Evolutionary conservation across 1,140 invertebrate genomes (phyloP).

Genomic region (Doryteuthis pealeii): DNA sequence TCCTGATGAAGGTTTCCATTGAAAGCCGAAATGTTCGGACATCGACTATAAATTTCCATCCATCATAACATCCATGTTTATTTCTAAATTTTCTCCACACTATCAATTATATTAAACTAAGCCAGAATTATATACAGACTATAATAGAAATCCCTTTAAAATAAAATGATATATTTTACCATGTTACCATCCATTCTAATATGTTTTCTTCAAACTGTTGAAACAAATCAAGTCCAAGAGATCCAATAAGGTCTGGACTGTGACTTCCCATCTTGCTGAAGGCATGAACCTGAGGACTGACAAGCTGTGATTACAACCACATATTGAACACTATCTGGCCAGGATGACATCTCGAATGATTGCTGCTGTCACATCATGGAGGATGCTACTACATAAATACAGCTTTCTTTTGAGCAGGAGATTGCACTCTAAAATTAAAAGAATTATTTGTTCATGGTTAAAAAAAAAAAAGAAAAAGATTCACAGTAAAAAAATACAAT

Average conservation of each 20-base stretch:
- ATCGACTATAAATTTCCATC: no score
- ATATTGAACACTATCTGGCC: conserved; percentile 62
- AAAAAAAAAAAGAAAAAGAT: conserved; percentile 3
- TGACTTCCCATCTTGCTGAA: conserved; percentile 26
- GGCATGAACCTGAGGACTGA: conserved; percentile 58
- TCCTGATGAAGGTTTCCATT: no score
- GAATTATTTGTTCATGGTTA: no score
- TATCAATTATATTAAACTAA: no score
- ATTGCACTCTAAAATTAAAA: conserved; percentile 34
- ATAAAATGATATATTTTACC: no score
- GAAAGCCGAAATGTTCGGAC: no score
- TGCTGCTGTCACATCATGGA: conserved; percentile 60
- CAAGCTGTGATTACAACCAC: conserved; percentile 65
- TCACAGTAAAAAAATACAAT: no score
- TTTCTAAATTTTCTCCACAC: no score
- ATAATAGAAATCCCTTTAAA: no score
- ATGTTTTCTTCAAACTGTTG: conserved; percentile 61
- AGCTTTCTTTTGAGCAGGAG: conserved; percentile 59
- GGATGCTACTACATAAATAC: conserved; percentile 65
- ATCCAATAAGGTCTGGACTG: conserved; percentile 16
- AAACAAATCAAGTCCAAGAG: conserved; percentile 52
- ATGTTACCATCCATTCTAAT: conserved; percentile 64
- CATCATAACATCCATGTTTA: no score
- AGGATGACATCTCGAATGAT: conserved; percentile 64
- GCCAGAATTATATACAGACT: no score